Base-by-base conservation (phyloP, 2,888 invertebrate species). In the Periphyllus acericola region DNA sequence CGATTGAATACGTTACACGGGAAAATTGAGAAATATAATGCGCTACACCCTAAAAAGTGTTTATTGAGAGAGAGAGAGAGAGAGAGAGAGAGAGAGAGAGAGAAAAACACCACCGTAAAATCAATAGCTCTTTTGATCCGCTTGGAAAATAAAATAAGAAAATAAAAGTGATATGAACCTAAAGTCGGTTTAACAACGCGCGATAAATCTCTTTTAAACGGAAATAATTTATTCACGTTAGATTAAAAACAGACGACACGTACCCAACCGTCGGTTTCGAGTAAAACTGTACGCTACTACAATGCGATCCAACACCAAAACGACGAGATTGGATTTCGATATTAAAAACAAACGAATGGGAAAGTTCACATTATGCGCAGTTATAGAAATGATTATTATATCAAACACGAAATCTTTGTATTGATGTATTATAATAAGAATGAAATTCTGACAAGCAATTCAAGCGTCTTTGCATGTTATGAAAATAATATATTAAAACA, bases 1-100 rank as follows among this genome's bases (percentile, higher is more conserved):
- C 74, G 83, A 83, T 83, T 72, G 72, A 74, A 55, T 55, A 83
- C 72, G 72, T 55, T 72, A 72, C 52, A 71, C 3, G 5, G 19
- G 8, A 74, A 17, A 34, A 83, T 83, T 9, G 36, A n/a, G 19
- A 21, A 74, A 74, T 55, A 74, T 55, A 72, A 55, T 32, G 36
- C 25, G 36, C 17, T 32, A 82, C 8, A 60, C 55, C 52, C 2
- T 34, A 11, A 74, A 72, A 83, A 83, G n/a, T 82, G 52, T 82
- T 71, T 40, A 36, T 29, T 9, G 25, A 52, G 9, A 34, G 8
- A 71, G 72, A 72, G 6, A 82, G 34, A 71, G 4, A 8, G 11
- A 81, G 6, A 25, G 5, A 71, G 40, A 72, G 3, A 82, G 34
- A 46, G 9, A 14, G 25, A 82, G 25, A 34, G 14, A 72, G 72